Conservation (phyloP, 2,113 vertebrate genomes). For the Gobio gobio region DNA sequence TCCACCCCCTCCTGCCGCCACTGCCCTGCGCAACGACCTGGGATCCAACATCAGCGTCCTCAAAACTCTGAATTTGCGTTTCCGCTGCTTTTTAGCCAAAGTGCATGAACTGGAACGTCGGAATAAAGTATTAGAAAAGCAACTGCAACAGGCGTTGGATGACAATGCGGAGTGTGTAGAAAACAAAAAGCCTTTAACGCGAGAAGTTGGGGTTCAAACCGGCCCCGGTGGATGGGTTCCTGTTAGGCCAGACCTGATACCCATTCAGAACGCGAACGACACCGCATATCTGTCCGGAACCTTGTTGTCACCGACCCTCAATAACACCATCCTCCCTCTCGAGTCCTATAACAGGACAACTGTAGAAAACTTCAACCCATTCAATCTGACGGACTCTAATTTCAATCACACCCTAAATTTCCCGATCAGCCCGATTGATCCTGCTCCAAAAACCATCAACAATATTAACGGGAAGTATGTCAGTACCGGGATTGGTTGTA, state of each 20-base stretch:
- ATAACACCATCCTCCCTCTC: slow-evolving; percentile 59
- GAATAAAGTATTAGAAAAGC: slow-evolving; percentile 85
- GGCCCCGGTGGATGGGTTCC: slow-evolving; percentile 65
- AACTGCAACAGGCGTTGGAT: slow-evolving; percentile 79
- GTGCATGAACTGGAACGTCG: slow-evolving; percentile 87
- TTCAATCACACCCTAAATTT: slow-evolving; percentile 65
- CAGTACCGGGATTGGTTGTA: slow-evolving; percentile 5
- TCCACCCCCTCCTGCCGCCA: slow-evolving; percentile 69
- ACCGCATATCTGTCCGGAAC: slow-evolving; percentile 64
- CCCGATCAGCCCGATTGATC: slow-evolving; percentile 55
- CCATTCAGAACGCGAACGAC: slow-evolving; percentile 64
- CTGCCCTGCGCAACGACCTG: slow-evolving; percentile 79
- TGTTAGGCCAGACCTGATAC: slow-evolving; percentile 60
- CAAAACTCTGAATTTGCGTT: slow-evolving; percentile 86
- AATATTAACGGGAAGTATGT: slow-evolving; percentile 64
- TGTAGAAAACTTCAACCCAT: slow-evolving; percentile 34
- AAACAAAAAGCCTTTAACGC: slow-evolving; percentile 69
- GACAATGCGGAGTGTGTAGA: slow-evolving; percentile 41
- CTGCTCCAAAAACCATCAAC: slow-evolving; percentile 16
- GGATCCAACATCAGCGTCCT: slow-evolving; percentile 88
- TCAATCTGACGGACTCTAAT: slow-evolving; percentile 63
- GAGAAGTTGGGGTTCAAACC: slow-evolving; percentile 81
- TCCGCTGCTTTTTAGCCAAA: slow-evolving; percentile 87
- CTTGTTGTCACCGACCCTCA: slow-evolving; percentile 67
- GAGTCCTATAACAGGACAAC: slow-evolving; percentile 54